Evolutionary conservation across 2,888 invertebrate species (phyloP).

Genomic region (Diabrotica balteata): DNA sequence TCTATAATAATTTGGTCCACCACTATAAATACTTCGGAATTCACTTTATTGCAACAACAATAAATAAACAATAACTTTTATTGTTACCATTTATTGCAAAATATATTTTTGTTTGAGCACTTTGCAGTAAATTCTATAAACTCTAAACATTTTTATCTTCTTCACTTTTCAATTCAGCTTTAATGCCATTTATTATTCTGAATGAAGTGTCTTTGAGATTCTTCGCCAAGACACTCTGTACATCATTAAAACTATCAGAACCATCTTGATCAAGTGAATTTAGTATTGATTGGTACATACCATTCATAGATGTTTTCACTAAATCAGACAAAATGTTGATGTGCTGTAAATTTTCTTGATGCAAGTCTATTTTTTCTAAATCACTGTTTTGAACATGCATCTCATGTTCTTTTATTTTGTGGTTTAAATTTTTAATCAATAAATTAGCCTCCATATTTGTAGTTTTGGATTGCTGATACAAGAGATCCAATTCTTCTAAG

Average conservation of each 20-base stretch:
- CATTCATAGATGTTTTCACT: slow-evolving; percentile 52
- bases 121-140: neutral
- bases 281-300: slow-evolving; percentile 51
- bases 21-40: too few relatives aligned
- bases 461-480: slow-evolving; percentile 21
- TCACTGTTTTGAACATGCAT: slow-evolving; percentile 28
- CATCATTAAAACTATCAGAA: slow-evolving; percentile 30
- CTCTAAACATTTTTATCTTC: neutral
- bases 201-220: slow-evolving; percentile 40
- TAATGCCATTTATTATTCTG: slow-evolving; percentile 32
- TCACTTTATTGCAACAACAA: too few relatives aligned
- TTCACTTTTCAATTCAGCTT: slow-evolving; percentile 20
- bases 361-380: slow-evolving; percentile 27
- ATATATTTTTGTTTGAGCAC: too few relatives aligned
- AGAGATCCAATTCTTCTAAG: slow-evolving; percentile 38
- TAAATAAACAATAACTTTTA: too few relatives aligned
- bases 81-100: too few relatives aligned
- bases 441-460: neutral
- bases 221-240: slow-evolving; percentile 37
- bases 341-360: slow-evolving; percentile 17
- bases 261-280: slow-evolving; percentile 40
- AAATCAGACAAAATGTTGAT: slow-evolving; percentile 32
- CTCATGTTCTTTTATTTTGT: slow-evolving; percentile 36
- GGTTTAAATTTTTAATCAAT: neutral
- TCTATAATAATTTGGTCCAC: too few relatives aligned